Evolutionary conservation across 2,797 vertebrate species (phyloP).

Genomic region (Luscinia luscinia): DNA sequence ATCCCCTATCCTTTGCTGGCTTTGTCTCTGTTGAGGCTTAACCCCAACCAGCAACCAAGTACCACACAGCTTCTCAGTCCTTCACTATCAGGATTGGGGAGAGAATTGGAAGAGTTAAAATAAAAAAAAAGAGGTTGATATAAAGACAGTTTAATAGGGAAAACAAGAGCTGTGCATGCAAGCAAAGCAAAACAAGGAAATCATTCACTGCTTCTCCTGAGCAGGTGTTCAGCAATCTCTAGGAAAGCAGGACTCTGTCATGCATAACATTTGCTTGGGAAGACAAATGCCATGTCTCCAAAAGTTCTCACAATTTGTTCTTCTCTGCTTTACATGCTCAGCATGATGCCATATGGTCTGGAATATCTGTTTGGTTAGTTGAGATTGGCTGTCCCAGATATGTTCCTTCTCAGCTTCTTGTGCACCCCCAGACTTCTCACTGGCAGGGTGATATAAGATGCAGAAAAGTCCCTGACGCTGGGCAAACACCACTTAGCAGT

Average conservation of each 20-base stretch:
- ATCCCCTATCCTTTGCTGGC: background rate
- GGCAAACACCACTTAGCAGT: background rate
- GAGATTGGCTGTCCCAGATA: background rate
- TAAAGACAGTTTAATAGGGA: background rate
- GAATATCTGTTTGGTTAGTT: background rate
- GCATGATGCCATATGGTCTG: background rate
- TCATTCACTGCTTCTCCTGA: background rate
- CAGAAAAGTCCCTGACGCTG: background rate
- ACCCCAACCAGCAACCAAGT: background rate
- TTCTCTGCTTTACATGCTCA: accelerated
- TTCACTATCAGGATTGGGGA: background rate
- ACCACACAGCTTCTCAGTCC: background rate
- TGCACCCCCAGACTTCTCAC: background rate
- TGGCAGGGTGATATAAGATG: background rate
- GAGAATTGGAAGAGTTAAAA: background rate
- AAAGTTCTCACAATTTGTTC: background rate
- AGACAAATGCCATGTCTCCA: background rate
- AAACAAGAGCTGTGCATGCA: background rate
- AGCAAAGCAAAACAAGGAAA: background rate
- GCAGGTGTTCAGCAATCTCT: background rate
- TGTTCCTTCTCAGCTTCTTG: background rate
- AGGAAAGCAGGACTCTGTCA: background rate
- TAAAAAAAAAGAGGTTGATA: background rate
- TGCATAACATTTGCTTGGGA: background rate
- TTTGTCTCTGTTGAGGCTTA: background rate